A percentile compares a stretch with the other conserved stretches of the same genome.
These are phyloP conservation scores for Stenodera caucasica DNA, from an alignment of 2,888 invertebrate genomes.

Conservation along the genomic window DNA sequence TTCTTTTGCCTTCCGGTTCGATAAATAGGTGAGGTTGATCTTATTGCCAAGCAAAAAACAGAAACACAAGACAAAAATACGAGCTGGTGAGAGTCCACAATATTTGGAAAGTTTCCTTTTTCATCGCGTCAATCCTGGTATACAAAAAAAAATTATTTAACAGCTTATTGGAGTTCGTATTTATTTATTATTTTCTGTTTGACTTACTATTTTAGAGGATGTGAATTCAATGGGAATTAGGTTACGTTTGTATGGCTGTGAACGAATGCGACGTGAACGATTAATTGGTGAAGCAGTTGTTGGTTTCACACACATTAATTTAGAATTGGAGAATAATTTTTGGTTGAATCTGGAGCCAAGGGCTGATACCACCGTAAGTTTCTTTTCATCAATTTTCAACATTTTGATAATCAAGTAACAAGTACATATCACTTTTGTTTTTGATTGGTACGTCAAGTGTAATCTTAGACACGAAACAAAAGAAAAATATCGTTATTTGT, in stretches of 20 bases:
- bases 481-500: no score
- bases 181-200: no score
- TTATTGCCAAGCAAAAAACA: slow-evolving; percentile 91
- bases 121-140: slow-evolving; percentile 86
- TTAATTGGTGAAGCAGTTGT: slow-evolving; percentile 89
- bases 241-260: slow-evolving; percentile 88
- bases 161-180: no score
- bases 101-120: slow-evolving; percentile 92
- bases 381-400: no score
- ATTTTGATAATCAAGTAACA: no score
- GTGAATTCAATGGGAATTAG: slow-evolving; percentile 90
- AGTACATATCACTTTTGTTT: no score
- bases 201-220: no score
- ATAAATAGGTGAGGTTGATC: slow-evolving; percentile 78
- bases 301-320: slow-evolving; percentile 85
- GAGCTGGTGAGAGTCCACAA: slow-evolving; percentile 87
- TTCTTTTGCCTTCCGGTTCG: background rate
- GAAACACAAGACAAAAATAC: slow-evolving; percentile 91
- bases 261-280: slow-evolving; percentile 88
- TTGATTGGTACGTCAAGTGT: no score
- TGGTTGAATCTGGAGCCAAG: slow-evolving; percentile 85
- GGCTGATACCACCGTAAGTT: slow-evolving; percentile 60
- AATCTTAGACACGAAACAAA: no score
- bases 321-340: slow-evolving; percentile 87
- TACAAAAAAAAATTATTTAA: no score